A percentile compares a stretch with the other conserved stretches of the same genome.
Evolutionary conservation across 2,113 vertebrate species (phyloP).

Genomic region (Chinchilla lanigera): DNA sequence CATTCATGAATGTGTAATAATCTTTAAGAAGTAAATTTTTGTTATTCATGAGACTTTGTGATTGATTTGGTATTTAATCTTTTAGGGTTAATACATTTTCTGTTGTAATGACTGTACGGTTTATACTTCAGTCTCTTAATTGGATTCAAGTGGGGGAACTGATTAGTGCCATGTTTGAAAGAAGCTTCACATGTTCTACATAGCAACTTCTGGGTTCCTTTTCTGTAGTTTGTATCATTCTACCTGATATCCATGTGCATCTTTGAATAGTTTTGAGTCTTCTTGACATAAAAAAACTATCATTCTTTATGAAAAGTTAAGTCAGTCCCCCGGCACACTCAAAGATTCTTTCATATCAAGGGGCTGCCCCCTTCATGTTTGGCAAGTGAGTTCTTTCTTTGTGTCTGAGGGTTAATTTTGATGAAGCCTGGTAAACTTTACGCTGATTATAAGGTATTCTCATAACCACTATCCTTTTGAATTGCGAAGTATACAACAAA

Average conservation of each 20-base stretch:
- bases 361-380: slow-evolving; percentile 61
- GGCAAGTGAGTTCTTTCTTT: slow-evolving; percentile 75
- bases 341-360: slow-evolving; percentile 78
- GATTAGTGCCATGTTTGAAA: slow-evolving; percentile 70
- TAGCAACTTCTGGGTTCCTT: slow-evolving; percentile 71
- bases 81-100: slow-evolving; percentile 44
- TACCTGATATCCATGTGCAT: slow-evolving; percentile 53
- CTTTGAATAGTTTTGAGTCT: slow-evolving; percentile 63
- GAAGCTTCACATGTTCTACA: slow-evolving; percentile 62
- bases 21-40: neutral
- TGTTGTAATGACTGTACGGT: neutral
- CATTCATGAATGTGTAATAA: slow-evolving; percentile 45
- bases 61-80: slow-evolving; percentile 39
- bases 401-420: slow-evolving; percentile 77
- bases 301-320: slow-evolving; percentile 77
- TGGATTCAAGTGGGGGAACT: slow-evolving; percentile 27
- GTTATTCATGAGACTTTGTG: neutral
- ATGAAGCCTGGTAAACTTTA: slow-evolving; percentile 77
- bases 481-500: slow-evolving; percentile 86
- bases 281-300: slow-evolving; percentile 47
- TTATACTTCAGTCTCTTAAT: neutral
- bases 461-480: slow-evolving; percentile 85
- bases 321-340: slow-evolving; percentile 48
- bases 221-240: slow-evolving; percentile 51
- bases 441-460: slow-evolving; percentile 86